A percentile compares a stretch with the other conserved stretches of the same genome.
Conservation (phyloP, 2,888 invertebrate species). For the Euplagia quadripunctaria region DNA sequence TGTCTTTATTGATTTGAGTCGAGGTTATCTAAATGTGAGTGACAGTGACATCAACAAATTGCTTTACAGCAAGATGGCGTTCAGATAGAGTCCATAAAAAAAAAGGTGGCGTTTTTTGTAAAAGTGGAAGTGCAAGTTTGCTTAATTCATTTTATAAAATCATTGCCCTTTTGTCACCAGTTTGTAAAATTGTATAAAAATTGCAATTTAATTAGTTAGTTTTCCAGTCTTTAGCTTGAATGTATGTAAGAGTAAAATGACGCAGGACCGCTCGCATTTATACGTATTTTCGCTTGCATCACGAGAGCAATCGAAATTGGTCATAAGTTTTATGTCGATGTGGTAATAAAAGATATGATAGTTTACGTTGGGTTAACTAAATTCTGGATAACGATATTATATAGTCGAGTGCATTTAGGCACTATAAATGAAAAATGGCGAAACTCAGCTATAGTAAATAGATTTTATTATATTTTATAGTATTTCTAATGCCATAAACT, state of each 20-base stretch:
- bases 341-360: slow-evolving; percentile 37
- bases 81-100: too few species aligned
- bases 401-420: background rate
- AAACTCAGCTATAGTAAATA: too few species aligned
- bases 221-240: slow-evolving; percentile 37
- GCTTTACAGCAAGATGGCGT: too few species aligned
- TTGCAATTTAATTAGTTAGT: background rate
- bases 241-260: slow-evolving; percentile 28
- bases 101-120: background rate
- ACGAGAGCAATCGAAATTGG: slow-evolving; percentile 52
- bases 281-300: slow-evolving; percentile 54
- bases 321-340: slow-evolving; percentile 51
- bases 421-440: too few species aligned
- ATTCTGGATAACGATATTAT: slow-evolving; percentile 34
- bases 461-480: too few species aligned
- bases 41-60: background rate
- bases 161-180: background rate
- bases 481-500: too few species aligned
- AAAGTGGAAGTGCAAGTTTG: background rate
- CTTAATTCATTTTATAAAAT: background rate
- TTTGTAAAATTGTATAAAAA: background rate
- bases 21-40: background rate
- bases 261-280: slow-evolving; percentile 52
- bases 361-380: slow-evolving; percentile 22
- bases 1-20: background rate